Conservation (phyloP, 2,888 invertebrate genomes). For the Mylabris sibirica region DNA sequence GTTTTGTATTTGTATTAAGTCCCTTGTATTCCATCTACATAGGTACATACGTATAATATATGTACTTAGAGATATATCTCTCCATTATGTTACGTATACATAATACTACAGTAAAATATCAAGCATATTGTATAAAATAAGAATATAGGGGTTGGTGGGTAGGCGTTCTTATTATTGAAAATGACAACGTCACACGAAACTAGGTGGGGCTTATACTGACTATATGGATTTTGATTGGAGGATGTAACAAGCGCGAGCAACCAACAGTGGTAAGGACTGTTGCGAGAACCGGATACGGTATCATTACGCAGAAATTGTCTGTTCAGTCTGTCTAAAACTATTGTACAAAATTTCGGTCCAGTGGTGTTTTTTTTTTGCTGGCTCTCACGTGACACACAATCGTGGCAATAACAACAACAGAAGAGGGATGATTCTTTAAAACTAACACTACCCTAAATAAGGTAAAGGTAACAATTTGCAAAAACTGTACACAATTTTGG, state of each 20-base stretch:
- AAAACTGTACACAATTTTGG: not conserved
- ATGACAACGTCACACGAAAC: conserved; percentile 25
- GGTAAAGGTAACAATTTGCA: not conserved
- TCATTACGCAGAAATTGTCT: conserved; percentile 51
- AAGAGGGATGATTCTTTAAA: not conserved
- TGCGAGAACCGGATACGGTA: conserved; percentile 53
- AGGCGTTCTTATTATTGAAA: conserved; percentile 36
- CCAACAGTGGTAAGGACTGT: conserved; percentile 58
- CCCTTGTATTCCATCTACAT: not conserved
- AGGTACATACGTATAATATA: not conserved
- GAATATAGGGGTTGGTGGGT: conserved; percentile 44
- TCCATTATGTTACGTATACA: conserved; percentile 55
- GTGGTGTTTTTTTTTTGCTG: conserved; percentile 16
- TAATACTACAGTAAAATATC: conserved; percentile 59
- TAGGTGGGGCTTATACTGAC: conserved; percentile 41
- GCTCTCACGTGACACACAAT: conserved; percentile 14
- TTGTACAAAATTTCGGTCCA: conserved; percentile 25
- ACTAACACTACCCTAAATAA: not conserved
- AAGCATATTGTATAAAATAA: conserved; percentile 24
- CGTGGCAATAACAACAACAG: conserved; percentile 2
- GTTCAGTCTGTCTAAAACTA: conserved; percentile 42
- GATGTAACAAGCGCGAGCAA: conserved; percentile 55
- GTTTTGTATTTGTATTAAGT: conserved; percentile 60
- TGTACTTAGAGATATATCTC: conserved; percentile 11
- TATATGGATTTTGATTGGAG: conserved; percentile 49